phyloP scores from a whole-genome alignment of 2,888 invertebrate genomes.

The Laspeyria flexula region DNA sequence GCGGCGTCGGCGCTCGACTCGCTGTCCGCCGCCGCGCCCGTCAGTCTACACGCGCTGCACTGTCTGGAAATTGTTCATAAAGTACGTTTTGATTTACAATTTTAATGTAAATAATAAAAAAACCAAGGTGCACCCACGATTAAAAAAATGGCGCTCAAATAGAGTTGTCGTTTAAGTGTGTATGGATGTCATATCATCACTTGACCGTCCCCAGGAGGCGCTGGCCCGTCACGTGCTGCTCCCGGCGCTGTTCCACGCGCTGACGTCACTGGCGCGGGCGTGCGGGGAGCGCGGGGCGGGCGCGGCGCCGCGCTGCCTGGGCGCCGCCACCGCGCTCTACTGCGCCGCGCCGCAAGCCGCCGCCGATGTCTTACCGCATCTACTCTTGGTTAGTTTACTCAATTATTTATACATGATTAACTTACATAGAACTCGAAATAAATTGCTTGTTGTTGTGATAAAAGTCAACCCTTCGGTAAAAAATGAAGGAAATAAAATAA shows the following conservation, averaged over 20 bases:
- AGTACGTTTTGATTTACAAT: conserved; percentile 77
- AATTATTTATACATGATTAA: no score
- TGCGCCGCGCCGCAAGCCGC: conserved; percentile 63
- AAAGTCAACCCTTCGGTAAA: no score
- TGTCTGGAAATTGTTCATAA: conserved; percentile 95
- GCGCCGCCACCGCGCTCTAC: conserved; percentile 74
- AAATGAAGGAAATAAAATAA: no score
- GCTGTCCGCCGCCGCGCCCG: conserved; percentile 87
- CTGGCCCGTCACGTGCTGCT: conserved; percentile 70
- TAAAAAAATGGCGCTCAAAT: no score
- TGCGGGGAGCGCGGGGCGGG: conserved; percentile 40
- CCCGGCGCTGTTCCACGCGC: conserved; percentile 67
- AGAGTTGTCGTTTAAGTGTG: no score
- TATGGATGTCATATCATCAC: no score
- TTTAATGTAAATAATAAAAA: no score
- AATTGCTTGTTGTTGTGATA: no score
- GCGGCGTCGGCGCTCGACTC: conserved; percentile 62
- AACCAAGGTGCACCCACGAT: no score
- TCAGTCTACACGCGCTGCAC: conserved; percentile 92
- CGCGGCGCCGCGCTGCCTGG: conserved; percentile 61
- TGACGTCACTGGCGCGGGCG: conserved; percentile 61
- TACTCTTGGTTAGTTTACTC: conserved; percentile 25
- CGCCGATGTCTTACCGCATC: conserved; percentile 41
- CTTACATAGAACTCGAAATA: no score
- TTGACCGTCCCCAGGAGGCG: conserved; percentile 68